Conservation (phyloP, 2,113 vertebrate species). For the Corythoichthys haematopterus region DNA sequence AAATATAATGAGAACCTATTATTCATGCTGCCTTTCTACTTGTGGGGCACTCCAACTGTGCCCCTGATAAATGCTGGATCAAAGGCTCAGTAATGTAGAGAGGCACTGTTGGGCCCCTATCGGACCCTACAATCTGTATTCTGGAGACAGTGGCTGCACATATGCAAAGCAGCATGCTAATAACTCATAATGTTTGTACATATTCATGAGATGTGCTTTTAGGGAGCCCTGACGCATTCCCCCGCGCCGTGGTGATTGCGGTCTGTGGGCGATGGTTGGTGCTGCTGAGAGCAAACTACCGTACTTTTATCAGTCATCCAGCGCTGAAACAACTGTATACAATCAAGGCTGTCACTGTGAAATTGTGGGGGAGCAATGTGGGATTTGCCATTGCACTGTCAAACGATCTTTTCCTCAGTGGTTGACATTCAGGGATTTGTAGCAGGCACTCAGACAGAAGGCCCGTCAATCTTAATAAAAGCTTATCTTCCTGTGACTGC, state of each 20-base stretch:
- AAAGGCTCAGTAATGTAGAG: constrained; percentile 61
- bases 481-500: constrained; percentile 54
- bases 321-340: constrained; percentile 24
- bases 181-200: constrained; percentile 68
- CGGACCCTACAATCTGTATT: constrained; percentile 61
- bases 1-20: constrained; percentile 58
- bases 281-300: constrained; percentile 39
- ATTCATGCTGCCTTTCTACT: constrained; percentile 56
- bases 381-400: constrained; percentile 45
- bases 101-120: constrained; percentile 53
- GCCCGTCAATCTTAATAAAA: constrained; percentile 42
- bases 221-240: constrained; percentile 55
- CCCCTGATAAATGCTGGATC: constrained; percentile 61
- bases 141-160: constrained; percentile 49
- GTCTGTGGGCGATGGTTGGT: constrained; percentile 48
- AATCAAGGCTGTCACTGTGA: constrained; percentile 41
- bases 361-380: constrained; percentile 43
- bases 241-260: constrained; percentile 41
- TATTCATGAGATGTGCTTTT: constrained; percentile 69
- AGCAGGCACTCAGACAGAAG: constrained; percentile 31
- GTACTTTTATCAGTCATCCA: constrained; percentile 41
- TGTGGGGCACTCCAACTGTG: constrained; percentile 32
- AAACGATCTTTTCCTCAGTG: constrained; percentile 30
- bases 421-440: constrained; percentile 30
- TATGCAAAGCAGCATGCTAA: constrained; percentile 73